Percentiles rank a stretch among this genome's conserved stretches.
Conservation (phyloP, 2,113 vertebrate genomes). For the Equus quagga region DNA sequence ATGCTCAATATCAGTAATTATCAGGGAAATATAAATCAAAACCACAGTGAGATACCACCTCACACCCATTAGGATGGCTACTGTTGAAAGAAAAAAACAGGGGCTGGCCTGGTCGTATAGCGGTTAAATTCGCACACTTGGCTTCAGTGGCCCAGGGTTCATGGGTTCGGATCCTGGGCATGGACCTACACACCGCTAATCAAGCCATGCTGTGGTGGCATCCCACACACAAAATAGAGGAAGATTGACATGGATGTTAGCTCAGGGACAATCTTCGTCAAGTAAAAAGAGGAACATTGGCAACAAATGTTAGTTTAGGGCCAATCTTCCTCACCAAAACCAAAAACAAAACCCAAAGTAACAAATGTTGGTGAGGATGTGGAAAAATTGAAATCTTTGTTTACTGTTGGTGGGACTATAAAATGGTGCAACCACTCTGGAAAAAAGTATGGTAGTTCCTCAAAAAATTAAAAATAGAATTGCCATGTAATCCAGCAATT, state of each 20-base stretch:
- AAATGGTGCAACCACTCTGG: background rate
- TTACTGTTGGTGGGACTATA: background rate
- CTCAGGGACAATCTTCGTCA: too few relatives aligned
- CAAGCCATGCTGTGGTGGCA: too few relatives aligned
- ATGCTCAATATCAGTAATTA: background rate
- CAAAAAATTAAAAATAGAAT: background rate
- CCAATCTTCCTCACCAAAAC: too few relatives aligned
- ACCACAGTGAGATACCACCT: background rate
- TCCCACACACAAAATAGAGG: too few relatives aligned
- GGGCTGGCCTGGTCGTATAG: too few relatives aligned
- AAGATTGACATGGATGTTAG: too few relatives aligned
- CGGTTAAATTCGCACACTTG: too few relatives aligned
- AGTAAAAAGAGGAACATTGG: too few relatives aligned
- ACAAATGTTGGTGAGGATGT: background rate
- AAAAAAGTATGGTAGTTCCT: constrained; percentile 7
- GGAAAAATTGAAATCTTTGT: background rate
- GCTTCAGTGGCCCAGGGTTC: too few relatives aligned
- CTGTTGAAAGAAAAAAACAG: background rate
- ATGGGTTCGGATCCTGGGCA: too few relatives aligned
- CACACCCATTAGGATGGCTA: background rate
- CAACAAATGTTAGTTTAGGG: too few relatives aligned
- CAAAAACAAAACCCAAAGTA: background rate
- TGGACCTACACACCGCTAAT: too few relatives aligned
- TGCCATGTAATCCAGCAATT: background rate
- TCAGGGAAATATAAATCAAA: constrained; percentile 39